A percentile compares a stretch with the other conserved stretches of the same genome.
Evolutionary conservation across 2,797 vertebrate species (phyloP).

Genomic region (Hyperoplus lanceolatus): DNA sequence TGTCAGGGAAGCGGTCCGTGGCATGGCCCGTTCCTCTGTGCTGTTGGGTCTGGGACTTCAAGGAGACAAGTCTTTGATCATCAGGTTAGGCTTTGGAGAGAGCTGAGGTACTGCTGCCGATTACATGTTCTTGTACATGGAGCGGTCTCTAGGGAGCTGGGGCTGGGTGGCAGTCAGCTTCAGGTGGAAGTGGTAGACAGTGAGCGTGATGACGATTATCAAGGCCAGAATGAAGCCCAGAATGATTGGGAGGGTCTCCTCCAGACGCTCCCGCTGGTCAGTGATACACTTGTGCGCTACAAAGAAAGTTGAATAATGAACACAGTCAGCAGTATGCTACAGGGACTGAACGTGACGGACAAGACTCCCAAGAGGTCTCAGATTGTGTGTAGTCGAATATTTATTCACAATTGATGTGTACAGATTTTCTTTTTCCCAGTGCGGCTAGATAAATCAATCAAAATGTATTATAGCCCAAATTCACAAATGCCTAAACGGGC

Average conservation of each 20-base stretch:
- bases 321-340: constrained; percentile 7
- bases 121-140: constrained; percentile 99
- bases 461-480: too few relatives aligned
- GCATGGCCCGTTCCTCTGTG: constrained; percentile 42
- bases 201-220: constrained; percentile 92
- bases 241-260: constrained; percentile 94
- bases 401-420: neutral
- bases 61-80: constrained; percentile 53
- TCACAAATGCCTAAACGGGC: neutral
- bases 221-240: constrained; percentile 93
- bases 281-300: constrained; percentile 93
- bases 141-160: constrained; percentile 94
- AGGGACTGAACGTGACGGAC: neutral
- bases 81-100: constrained; percentile 50
- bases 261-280: constrained; percentile 94
- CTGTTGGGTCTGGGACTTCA: constrained; percentile 52
- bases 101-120: constrained; percentile 33
- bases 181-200: constrained; percentile 95
- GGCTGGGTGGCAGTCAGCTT: constrained; percentile 93
- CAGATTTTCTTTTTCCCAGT: neutral
- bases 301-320: neutral
- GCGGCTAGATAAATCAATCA: neutral
- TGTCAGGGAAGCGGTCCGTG: constrained; percentile 46
- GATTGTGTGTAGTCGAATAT: neutral
- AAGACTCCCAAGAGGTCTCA: neutral